Evolutionary conservation across 2,113 vertebrate genomes (phyloP).

Genomic region (Cynoglossus semilaevis): DNA sequence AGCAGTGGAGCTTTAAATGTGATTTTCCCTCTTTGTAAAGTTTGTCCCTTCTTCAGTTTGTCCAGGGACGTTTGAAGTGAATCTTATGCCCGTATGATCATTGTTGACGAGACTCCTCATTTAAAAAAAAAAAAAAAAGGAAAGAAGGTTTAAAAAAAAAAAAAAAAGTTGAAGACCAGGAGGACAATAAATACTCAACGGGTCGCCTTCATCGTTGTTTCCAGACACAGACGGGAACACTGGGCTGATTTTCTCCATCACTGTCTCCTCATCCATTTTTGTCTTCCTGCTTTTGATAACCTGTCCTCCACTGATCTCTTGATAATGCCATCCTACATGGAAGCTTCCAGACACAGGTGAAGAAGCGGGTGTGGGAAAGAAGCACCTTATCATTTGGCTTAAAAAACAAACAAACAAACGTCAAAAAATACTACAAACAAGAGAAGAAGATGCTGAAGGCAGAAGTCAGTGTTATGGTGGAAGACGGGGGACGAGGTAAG

Average conservation of each 20-base stretch:
- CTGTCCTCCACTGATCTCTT: constrained; percentile 17
- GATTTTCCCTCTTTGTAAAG: constrained; percentile 23
- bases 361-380: constrained; percentile 54
- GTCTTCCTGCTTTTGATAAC: neutral
- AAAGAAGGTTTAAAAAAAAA: neutral
- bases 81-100: constrained; percentile 48
- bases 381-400: constrained; percentile 79
- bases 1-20: neutral
- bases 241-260: neutral
- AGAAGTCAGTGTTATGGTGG: constrained; percentile 38
- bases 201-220: constrained; percentile 8
- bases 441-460: constrained; percentile 37
- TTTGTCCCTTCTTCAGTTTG: constrained; percentile 42
- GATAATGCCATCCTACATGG: constrained; percentile 22
- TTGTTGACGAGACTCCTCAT: constrained; percentile 3
- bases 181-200: constrained; percentile 39
- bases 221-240: neutral
- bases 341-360: constrained; percentile 34
- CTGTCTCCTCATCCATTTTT: constrained; percentile 8
- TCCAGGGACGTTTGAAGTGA: constrained; percentile 45
- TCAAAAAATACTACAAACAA: constrained; percentile 13
- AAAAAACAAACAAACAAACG: constrained; percentile 41
- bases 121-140: constrained; percentile 6
- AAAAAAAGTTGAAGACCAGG: neutral
- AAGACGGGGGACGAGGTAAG: constrained; percentile 9